phyloP scores from a whole-genome alignment of 2,797 vertebrate genomes.

The Acridotheres tristis region DNA sequence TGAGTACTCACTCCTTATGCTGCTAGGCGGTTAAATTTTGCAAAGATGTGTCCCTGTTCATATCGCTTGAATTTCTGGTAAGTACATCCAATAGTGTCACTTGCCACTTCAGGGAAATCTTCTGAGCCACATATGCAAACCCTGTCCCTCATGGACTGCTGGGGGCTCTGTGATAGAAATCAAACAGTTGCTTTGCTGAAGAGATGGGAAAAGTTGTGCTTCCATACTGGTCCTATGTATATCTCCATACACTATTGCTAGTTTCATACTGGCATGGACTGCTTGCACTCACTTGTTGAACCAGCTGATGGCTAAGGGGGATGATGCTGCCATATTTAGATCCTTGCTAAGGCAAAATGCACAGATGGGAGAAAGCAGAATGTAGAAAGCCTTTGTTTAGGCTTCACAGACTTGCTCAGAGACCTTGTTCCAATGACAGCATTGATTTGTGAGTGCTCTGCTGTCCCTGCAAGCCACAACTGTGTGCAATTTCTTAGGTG shows the following conservation, averaged over 20 bases:
- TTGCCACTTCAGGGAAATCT: constrained; percentile 12
- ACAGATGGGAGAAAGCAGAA: neutral
- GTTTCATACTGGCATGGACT: neutral
- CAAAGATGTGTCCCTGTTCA: neutral
- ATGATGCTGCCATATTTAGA: neutral
- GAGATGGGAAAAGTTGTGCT: neutral
- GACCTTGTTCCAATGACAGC: neutral
- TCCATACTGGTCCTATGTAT: neutral
- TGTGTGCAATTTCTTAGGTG: neutral
- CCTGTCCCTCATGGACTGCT: neutral
- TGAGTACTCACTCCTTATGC: neutral
- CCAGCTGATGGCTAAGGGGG: neutral
- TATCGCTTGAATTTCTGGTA: neutral
- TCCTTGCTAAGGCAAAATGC: neutral
- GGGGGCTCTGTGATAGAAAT: neutral
- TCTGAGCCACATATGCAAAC: constrained; percentile 3
- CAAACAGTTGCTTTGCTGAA: neutral
- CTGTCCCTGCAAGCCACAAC: neutral
- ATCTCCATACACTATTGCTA: rapidly evolving
- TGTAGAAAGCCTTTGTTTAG: neutral
- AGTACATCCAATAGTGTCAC: neutral
- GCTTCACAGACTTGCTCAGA: neutral
- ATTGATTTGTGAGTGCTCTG: neutral
- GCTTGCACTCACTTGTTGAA: neutral
- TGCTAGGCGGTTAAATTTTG: constrained; percentile 23